Conservation (phyloP, 2,888 invertebrate genomes). For the Adelphocoris suturalis region DNA sequence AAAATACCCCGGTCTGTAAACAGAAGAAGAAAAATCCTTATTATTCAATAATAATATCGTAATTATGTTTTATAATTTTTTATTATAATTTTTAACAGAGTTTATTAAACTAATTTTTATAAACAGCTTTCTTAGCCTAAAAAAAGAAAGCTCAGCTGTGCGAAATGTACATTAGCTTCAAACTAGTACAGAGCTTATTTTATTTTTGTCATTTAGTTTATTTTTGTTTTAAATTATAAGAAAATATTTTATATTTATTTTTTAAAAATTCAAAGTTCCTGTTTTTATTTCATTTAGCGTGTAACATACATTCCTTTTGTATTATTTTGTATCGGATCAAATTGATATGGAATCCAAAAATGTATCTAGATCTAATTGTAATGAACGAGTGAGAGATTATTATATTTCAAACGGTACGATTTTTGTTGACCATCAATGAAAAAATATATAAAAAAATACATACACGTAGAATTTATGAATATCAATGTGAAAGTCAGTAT, state of each 20-base stretch:
- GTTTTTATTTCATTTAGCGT: slow-evolving; percentile 49
- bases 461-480: neutral
- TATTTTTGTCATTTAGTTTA: neutral
- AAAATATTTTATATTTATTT: slow-evolving; percentile 57
- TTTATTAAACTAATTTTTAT: slow-evolving; percentile 48
- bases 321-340: neutral
- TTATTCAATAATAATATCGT: slow-evolving; percentile 31
- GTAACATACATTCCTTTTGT: slow-evolving; percentile 48
- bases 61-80: slow-evolving; percentile 31
- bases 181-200: slow-evolving; percentile 54
- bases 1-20: neutral
- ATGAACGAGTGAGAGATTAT: slow-evolving; percentile 36
- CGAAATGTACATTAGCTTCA: slow-evolving; percentile 57
- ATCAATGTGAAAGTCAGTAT: slow-evolving; percentile 46
- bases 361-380: slow-evolving; percentile 31
- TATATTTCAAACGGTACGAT: slow-evolving; percentile 13
- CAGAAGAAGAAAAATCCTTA: neutral
- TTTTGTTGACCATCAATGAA: slow-evolving; percentile 28
- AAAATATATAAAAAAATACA: neutral
- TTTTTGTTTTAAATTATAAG: slow-evolving; percentile 51
- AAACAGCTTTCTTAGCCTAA: slow-evolving; percentile 58
- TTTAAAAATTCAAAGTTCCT: slow-evolving; percentile 62
- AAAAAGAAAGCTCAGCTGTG: neutral
- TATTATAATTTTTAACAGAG: slow-evolving; percentile 63
- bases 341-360: slow-evolving; percentile 17